Base-by-base conservation (phyloP, 2,797 vertebrate genomes). In the Melopsittacus undulatus region DNA sequence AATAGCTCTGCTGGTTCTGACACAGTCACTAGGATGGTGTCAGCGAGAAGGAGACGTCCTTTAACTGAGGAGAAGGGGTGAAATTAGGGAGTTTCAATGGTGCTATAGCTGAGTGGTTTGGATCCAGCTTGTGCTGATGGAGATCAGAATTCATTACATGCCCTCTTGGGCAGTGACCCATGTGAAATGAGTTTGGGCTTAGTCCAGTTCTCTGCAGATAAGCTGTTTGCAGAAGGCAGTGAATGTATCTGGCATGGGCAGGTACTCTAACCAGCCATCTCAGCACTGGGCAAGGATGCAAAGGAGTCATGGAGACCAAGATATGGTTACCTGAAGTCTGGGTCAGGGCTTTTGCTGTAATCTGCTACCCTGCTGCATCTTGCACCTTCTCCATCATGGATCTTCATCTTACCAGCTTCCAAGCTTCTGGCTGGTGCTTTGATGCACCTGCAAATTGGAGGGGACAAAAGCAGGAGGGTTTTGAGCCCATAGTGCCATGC, bases 111-210 rank as follows among this genome's bases (percentile, higher is more conserved):
- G 36, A 77, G 63, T 57, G 61, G 51, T 89, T 95, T 92, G 75
- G 30, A 80, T 85, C 64, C 64, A 80, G 67, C 4, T 40, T 9
- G 6, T 54, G 77, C 51, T 87, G 86, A 69, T 4, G 63, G 76
- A 87, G 84, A 83, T 17, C 48, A 90, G 92, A 54, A 83, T 74
- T 61, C 40, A 11, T 85, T 89, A 16, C 3, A 1, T 74, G 90
- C 79, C 68, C 80, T 94, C 82, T 45, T 89, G 93, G 22, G 84
- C 89, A 83, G 82, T 83, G 90, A 95, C 92, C 92, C 93, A 8
- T 13, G 7, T 93, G 92, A 89, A 91, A 96, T 87, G 91, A 95
- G 79, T 72, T 66, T 96, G 95, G 94, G 90, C 74, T 89, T 64
- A 69, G 94, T 94, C 95, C 92, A 96, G 94, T 89, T 83, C 93